Evolutionary conservation across 1,140 invertebrate genomes (phyloP).

Genomic region (Ostrea denselamellosa): DNA sequence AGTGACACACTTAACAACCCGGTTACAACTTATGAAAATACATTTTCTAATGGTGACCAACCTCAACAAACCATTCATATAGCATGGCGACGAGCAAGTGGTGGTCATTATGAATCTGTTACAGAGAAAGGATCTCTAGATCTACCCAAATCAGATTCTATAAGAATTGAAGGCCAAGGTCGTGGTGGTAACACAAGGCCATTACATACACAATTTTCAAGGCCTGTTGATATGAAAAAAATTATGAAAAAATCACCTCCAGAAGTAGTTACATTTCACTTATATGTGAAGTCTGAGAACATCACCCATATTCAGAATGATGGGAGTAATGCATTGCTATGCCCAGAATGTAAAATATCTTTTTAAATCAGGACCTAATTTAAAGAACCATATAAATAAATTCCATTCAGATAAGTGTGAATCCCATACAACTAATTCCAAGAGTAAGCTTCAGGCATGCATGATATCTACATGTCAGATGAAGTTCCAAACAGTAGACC

Average conservation of each 20-base stretch:
- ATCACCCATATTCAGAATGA: neutral
- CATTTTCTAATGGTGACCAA: neutral
- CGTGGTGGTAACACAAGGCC: neutral
- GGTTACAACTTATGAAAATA: conserved; percentile 37
- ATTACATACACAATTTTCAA: neutral
- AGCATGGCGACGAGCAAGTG: neutral
- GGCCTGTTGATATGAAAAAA: neutral
- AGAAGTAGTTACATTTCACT: neutral
- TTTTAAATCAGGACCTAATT: neutral
- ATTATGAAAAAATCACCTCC: neutral
- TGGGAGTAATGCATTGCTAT: neutral
- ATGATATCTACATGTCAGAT: neutral
- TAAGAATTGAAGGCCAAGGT: neutral
- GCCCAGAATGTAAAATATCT: neutral
- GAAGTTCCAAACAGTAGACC: neutral
- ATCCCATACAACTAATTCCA: neutral
- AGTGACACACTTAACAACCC: neutral
- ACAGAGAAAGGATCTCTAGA: neutral
- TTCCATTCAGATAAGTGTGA: neutral
- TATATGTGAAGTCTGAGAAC: neutral
- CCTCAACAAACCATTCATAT: conserved; percentile 43
- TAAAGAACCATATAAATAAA: neutral
- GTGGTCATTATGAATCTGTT: conserved; percentile 45
- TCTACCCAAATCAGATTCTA: neutral
- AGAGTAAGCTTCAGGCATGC: neutral